Evolutionary conservation across 2,113 vertebrate species (phyloP), one percentile per base, ranked within the genome.

Genomic region (Odocoileus hemionus): DNA sequence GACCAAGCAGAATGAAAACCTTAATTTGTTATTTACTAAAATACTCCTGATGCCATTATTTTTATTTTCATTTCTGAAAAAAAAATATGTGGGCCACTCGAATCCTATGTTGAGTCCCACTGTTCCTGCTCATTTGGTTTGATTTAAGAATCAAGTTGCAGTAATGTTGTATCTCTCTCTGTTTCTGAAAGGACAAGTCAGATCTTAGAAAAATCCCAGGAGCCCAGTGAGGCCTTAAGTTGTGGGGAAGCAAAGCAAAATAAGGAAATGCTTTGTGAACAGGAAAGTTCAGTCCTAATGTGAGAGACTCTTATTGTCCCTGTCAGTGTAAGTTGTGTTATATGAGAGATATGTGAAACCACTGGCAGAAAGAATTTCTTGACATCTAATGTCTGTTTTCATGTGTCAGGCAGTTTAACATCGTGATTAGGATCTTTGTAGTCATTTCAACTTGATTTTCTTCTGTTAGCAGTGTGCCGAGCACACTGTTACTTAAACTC

Each of bases 1-100:
- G 93, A 86, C 89, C 39, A 70, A 93, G 76, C 84, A 91, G 76
- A 97, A 98, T 94, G 57, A 98, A 98, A 98, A 97, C 45, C 86
- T 96, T 98, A 98, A 98, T 98, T 98, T 94, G 55, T 67, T 98
- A 86, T 98, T 98, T 98, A 97, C 70, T 82, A 55, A 70, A 86
- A 97, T 95, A 84, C 9, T 97, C 28, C 67, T 97, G 86, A 97
- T 97, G 90, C 30, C 55, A 95, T 97, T 97, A 88, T 80, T 96
- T 83, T 89, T 94, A 91, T 88, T 98, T 97, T 92, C 25, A 14
- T 78, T 98, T 97, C 91, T 86, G 64, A 76, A 93, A 61, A 93
- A 97, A 98, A 82, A 96, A 98, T 97, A 95, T 97, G 43, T 96
- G 52, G 47, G 7, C 64, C 89, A 67, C 96, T 97, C 78, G 54